Evolutionary conservation across 2,888 invertebrate genomes (phyloP), one percentile per base, ranked within the genome.

Genomic region (Phyllotreta cruciferae): DNA sequence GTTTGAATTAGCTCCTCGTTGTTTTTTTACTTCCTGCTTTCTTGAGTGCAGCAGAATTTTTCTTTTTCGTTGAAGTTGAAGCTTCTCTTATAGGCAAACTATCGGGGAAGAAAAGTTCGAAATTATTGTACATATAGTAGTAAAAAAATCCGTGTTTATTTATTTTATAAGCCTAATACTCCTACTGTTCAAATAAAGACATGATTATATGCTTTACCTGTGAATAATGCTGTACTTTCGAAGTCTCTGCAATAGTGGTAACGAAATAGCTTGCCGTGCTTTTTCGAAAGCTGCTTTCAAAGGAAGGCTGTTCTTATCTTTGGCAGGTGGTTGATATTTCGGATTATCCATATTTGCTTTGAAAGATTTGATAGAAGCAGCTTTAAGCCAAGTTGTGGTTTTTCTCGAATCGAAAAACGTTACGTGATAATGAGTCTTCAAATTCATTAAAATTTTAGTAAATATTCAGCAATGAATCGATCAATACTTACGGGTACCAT

Each of bases 401-500:
- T 56, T 60, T 8, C 44, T 8, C 6, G 64, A 50, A 50, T 73
- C 73, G 55, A 74, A 74, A 53, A 74, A 74, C 1, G 73, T 73
- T 0, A 74, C 73, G 47, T 74, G 70, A 55, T 74, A 74, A 56
- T 64, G 68, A 6, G 69, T 68, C 73, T 73, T 56, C 13, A 64
- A 64, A 37, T 24, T 45, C 49, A 36, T 9, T 10, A 35, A 34
- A 8, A 49, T 14, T 14, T 24, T 7, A 49, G n/a, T 8, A 34
- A 9, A 6, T 14, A 14, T 47, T 13, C 6, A 13, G 10, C 24
- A 47, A 14, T 14, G 11, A n/a, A 47, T 13, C n/a, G 13, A 13
- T n/a, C 34, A 8, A 13, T 13, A 11, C 24, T 24, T 24, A 24
- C 24, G 24, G 24, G 24, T 69, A 83, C 83, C 73, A 84, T 83